These are phyloP conservation scores for Epinephelus lanceolatus DNA, from an alignment of 2,113 vertebrate species.

Conservation along the genomic window DNA sequence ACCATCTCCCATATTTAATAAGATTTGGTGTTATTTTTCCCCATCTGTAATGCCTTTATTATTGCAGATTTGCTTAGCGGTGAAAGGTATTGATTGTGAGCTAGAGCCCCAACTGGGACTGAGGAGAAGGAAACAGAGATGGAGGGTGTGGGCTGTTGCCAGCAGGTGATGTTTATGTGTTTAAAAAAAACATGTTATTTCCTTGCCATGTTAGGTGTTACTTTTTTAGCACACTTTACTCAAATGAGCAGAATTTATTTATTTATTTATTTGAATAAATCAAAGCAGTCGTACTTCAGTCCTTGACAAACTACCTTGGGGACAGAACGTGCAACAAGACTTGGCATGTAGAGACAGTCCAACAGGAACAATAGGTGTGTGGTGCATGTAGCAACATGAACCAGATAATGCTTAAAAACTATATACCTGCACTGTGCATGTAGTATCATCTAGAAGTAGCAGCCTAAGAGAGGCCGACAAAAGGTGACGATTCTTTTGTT, in stretches of 20 bases:
- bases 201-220: conserved; percentile 4
- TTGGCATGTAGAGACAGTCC: conserved; percentile 25
- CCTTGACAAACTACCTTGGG: conserved; percentile 3
- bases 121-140: conserved; percentile 53
- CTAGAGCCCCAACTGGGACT: conserved; percentile 63
- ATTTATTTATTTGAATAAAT: conserved; percentile 41
- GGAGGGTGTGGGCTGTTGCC: conserved; percentile 58
- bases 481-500: background rate
- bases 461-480: background rate
- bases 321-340: conserved; percentile 12
- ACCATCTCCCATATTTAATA: conserved; percentile 82
- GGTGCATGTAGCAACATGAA: background rate
- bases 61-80: conserved; percentile 84
- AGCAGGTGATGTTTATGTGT: conserved; percentile 68
- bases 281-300: conserved; percentile 22
- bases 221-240: conserved; percentile 32
- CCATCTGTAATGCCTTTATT: conserved; percentile 85
- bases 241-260: conserved; percentile 11
- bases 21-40: conserved; percentile 78
- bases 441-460: background rate
- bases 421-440: background rate
- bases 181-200: conserved; percentile 30
- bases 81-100: conserved; percentile 85
- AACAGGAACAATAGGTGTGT: background rate
- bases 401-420: background rate